Percentiles rank a stretch among this genome's conserved stretches.
These are phyloP conservation scores for Acipenser ruthenus DNA, from an alignment of 2,797 vertebrate species.

Conservation along the genomic window DNA sequence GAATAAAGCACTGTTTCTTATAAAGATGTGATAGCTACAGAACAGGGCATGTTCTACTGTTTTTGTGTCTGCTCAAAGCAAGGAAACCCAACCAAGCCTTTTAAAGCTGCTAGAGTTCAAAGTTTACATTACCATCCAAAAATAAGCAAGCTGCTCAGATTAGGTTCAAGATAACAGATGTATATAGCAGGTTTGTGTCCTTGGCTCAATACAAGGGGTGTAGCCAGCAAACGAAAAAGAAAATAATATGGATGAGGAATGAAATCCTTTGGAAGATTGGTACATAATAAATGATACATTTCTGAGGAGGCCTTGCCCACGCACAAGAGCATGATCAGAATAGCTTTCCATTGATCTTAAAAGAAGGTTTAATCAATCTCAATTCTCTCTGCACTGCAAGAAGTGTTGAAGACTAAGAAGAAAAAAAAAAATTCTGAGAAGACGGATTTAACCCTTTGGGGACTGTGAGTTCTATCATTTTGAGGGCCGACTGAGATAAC, in stretches of 20 bases:
- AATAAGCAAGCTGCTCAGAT: too few relatives aligned
- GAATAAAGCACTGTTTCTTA: too few relatives aligned
- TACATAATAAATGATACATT: constrained; percentile 33
- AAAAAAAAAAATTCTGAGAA: neutral
- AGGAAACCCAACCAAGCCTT: too few relatives aligned
- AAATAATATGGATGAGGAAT: constrained; percentile 23
- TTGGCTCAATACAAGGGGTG: constrained; percentile 30
- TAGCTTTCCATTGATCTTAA: constrained; percentile 52
- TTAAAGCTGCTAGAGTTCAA: too few relatives aligned
- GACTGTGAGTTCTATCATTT: too few relatives aligned
- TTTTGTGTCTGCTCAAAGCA: too few relatives aligned
- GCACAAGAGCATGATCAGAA: constrained; percentile 52
- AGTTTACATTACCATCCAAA: too few relatives aligned
- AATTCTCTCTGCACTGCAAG: constrained; percentile 47
- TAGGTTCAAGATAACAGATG: too few relatives aligned
- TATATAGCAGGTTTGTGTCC: neutral
- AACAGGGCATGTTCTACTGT: too few relatives aligned
- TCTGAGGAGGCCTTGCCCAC: constrained; percentile 32
- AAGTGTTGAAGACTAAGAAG: constrained; percentile 24
- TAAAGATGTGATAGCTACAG: too few relatives aligned
- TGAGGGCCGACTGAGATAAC: too few relatives aligned
- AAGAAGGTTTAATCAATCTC: constrained; percentile 50
- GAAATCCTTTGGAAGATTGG: constrained; percentile 22
- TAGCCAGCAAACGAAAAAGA: constrained; percentile 30
- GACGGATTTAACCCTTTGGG: neutral